Evolutionary conservation across 2,113 vertebrate species (phyloP).

Genomic region (Fregata magnificens): DNA sequence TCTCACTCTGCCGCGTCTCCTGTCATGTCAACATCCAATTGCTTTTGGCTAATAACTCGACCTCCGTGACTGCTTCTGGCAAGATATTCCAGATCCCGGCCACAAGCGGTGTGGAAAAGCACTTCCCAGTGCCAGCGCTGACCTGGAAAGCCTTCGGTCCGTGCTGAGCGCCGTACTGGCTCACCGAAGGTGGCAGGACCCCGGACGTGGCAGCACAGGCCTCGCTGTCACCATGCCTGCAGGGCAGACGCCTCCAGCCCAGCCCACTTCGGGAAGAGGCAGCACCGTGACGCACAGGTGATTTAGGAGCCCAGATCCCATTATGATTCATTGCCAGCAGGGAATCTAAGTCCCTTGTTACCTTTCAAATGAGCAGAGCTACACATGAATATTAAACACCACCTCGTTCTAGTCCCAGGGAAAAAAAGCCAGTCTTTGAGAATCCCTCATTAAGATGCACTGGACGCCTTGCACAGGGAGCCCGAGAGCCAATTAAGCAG

Average conservation of each 20-base stretch:
- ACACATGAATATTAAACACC: conserved; percentile 62
- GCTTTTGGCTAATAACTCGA: background rate
- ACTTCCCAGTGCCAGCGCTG: background rate
- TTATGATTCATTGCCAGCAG: conserved; percentile 13
- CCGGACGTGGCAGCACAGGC: background rate
- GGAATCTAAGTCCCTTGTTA: conserved; percentile 49
- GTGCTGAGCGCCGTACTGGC: background rate
- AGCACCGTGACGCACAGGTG: background rate
- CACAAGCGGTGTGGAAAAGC: background rate
- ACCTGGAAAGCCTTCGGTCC: background rate
- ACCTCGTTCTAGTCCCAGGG: background rate
- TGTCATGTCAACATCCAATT: background rate
- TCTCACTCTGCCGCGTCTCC: background rate
- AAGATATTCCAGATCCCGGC: background rate
- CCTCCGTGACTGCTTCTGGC: background rate
- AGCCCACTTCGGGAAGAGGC: background rate
- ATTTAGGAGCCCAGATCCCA: conserved; percentile 34
- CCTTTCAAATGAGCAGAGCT: conserved; percentile 47
- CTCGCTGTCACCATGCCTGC: accelerated
- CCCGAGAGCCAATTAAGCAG: conserved; percentile 50
- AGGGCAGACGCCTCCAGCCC: background rate
- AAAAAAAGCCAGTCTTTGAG: conserved; percentile 44
- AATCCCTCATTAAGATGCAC: conserved; percentile 58
- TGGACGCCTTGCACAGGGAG: conserved; percentile 20
- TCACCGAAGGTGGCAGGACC: background rate